phyloP scores from a whole-genome alignment of 1,140 invertebrate genomes.

The Cylas formicarius region DNA sequence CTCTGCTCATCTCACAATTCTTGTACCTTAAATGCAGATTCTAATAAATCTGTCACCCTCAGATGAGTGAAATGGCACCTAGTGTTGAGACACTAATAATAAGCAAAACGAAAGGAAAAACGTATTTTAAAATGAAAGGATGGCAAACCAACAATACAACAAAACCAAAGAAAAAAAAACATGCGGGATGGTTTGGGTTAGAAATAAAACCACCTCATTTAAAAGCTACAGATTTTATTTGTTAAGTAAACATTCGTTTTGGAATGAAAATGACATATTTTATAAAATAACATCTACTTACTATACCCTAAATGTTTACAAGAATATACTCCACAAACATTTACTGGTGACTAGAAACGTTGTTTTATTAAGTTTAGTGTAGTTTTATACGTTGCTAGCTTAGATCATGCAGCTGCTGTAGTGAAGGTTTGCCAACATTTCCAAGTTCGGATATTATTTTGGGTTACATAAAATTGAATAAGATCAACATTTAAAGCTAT shows the following conservation, averaged over 20 bases:
- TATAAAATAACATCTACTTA: too few species aligned
- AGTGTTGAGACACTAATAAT: slow-evolving; percentile 6
- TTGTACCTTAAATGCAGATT: slow-evolving; percentile 33
- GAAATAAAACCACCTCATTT: slow-evolving; percentile 13
- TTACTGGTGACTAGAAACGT: too few species aligned
- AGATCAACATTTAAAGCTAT: too few species aligned
- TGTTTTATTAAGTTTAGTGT: too few species aligned
- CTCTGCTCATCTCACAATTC: slow-evolving; percentile 33
- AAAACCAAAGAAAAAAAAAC: slow-evolving; percentile 20
- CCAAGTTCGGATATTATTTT: slow-evolving; percentile 7
- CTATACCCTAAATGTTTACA: too few species aligned
- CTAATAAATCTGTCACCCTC: slow-evolving; percentile 6
- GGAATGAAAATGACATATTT: too few species aligned
- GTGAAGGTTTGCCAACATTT: slow-evolving; percentile 47
- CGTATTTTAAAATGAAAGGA: slow-evolving; percentile 9
- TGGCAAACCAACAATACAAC: slow-evolving; percentile 41
- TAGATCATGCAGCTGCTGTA: slow-evolving; percentile 44
- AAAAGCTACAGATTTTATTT: slow-evolving; percentile 1
- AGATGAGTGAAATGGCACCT: too few species aligned
- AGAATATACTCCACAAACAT: too few species aligned
- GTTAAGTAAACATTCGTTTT: too few species aligned
- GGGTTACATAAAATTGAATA: too few species aligned
- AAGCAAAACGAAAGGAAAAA: neutral
- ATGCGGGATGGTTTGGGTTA: slow-evolving; percentile 1
- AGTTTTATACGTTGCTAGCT: too few species aligned